Conservation (phyloP, 1,140 invertebrate species). For the Drosophila azteca region DNA sequence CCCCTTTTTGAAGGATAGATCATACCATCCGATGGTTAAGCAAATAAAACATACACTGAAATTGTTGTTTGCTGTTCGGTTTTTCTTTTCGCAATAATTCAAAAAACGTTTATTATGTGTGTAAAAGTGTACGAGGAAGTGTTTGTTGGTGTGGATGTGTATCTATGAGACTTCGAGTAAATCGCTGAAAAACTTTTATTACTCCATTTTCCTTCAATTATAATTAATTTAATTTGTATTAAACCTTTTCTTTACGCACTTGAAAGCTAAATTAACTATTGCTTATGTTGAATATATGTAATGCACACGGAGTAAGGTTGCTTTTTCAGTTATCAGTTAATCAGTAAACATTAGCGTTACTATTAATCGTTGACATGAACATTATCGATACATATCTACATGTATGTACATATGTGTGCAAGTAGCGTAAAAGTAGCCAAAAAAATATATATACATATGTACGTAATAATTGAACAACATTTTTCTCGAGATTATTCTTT, state of each 20-base stretch:
- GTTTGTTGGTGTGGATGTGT: slow-evolving; percentile 14
- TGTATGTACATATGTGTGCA: neutral
- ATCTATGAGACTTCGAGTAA: neutral
- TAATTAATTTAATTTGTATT: slow-evolving; percentile 46
- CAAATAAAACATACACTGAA: slow-evolving; percentile 11
- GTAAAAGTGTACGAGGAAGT: neutral
- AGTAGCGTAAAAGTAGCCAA: slow-evolving; percentile 37
- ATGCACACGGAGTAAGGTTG: slow-evolving; percentile 43
- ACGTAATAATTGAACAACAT: neutral
- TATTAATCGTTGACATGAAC: too few species aligned
- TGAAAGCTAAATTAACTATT: slow-evolving; percentile 68
- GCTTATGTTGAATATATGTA: slow-evolving; percentile 65
- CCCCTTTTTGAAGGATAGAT: neutral
- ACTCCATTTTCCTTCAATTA: slow-evolving; percentile 1
- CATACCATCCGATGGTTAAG: too few species aligned
- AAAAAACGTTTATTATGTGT: slow-evolving; percentile 38
- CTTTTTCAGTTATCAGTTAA: slow-evolving; percentile 9
- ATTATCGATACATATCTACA: neutral
- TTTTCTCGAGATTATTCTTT: slow-evolving; percentile 15
- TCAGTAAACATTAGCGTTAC: too few species aligned
- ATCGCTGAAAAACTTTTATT: neutral
- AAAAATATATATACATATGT: slow-evolving; percentile 17
- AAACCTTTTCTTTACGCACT: slow-evolving; percentile 49
- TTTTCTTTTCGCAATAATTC: slow-evolving; percentile 40
- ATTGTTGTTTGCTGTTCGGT: slow-evolving; percentile 15